phyloP scores from a whole-genome alignment of 1,140 invertebrate species.

The Acromyrmex echinatior region DNA sequence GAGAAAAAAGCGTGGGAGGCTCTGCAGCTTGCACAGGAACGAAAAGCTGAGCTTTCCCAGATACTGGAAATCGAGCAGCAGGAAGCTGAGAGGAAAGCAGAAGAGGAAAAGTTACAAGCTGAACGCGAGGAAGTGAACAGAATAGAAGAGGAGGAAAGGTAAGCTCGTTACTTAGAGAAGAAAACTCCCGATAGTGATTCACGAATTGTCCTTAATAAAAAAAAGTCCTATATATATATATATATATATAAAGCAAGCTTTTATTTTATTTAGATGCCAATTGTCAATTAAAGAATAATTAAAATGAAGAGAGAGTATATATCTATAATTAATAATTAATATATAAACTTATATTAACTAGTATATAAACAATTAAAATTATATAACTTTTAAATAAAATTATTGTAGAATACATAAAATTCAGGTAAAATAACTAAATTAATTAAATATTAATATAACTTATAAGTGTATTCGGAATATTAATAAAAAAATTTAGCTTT shows the following conservation, averaged over 20 bases:
- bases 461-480: neutral
- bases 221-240: neutral
- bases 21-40: constrained; percentile 78
- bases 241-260: neutral
- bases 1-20: constrained; percentile 80
- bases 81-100: constrained; percentile 79
- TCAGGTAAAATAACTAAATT: neutral
- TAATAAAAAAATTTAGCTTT: neutral
- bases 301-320: neutral
- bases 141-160: constrained; percentile 78
- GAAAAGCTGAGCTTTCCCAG: constrained; percentile 77
- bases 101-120: constrained; percentile 80
- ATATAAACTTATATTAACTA: too few relatives aligned
- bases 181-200: neutral
- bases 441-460: constrained; percentile 3
- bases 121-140: constrained; percentile 77
- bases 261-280: neutral
- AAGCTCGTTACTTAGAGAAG: constrained; percentile 1
- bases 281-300: neutral
- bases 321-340: neutral
- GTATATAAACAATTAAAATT: neutral
- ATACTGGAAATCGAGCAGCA: constrained; percentile 83
- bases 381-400: neutral
- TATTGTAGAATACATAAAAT: neutral
- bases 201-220: neutral